phyloP scores from a whole-genome alignment of 2,888 invertebrate species.

The Caenorhabditis virilis region DNA sequence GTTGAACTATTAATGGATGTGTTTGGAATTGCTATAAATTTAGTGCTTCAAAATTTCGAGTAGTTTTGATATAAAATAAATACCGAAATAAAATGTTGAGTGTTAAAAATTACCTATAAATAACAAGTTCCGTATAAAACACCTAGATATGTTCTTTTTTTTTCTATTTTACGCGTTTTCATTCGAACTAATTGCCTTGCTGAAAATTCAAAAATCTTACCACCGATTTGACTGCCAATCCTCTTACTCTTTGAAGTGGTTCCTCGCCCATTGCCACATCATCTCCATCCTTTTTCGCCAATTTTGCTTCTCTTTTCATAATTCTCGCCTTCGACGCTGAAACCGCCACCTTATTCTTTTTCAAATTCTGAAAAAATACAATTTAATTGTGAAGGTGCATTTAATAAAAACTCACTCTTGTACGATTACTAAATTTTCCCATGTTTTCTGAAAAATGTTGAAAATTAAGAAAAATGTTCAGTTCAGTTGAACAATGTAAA shows the following conservation, averaged over 20 bases:
- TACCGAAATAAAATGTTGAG: no score
- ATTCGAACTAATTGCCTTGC: background rate
- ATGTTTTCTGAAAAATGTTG: slow-evolving; percentile 7
- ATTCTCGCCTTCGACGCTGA: slow-evolving; percentile 10
- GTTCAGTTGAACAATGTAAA: slow-evolving; percentile 3
- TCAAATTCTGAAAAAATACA: slow-evolving; percentile 10
- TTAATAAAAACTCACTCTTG: slow-evolving; percentile 5
- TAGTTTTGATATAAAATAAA: background rate
- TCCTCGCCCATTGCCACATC: slow-evolving; percentile 13
- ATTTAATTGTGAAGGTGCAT: background rate
- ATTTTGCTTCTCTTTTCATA: slow-evolving; percentile 20
- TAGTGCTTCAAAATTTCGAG: background rate
- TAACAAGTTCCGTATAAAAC: no score
- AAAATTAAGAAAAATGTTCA: background rate
- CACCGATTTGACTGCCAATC: slow-evolving; percentile 26
- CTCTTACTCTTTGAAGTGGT: slow-evolving; percentile 16
- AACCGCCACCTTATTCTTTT: slow-evolving; percentile 21
- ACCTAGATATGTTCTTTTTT: background rate
- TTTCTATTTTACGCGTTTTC: background rate
- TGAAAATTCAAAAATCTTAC: slow-evolving; percentile 1
- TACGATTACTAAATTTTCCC: slow-evolving; percentile 39
- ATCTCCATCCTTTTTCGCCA: slow-evolving; percentile 23
- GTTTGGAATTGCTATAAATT: background rate
- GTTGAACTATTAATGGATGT: background rate
- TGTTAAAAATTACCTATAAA: no score